phyloP scores from a whole-genome alignment of 2,797 vertebrate genomes.

The Rhynchotus rufescens region DNA sequence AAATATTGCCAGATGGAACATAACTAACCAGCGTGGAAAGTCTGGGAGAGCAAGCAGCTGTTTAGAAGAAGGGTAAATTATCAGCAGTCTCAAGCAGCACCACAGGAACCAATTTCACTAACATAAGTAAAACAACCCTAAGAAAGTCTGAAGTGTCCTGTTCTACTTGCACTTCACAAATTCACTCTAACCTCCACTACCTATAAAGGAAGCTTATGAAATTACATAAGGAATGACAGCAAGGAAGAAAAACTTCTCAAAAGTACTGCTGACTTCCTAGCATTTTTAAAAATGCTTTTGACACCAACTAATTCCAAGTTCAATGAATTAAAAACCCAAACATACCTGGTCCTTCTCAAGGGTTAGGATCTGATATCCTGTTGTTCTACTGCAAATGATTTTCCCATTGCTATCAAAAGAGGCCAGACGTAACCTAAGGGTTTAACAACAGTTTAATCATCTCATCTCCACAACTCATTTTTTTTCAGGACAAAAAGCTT shows the following conservation, averaged over 20 bases:
- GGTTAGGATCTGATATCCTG: slow-evolving; percentile 93
- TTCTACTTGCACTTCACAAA: neutral
- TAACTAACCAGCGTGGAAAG: neutral
- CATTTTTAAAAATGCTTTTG: neutral
- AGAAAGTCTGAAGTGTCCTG: neutral
- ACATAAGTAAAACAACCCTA: neutral
- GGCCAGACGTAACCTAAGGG: slow-evolving; percentile 89
- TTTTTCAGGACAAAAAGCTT: neutral
- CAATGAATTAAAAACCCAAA: neutral
- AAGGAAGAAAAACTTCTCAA: neutral
- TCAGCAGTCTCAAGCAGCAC: neutral
- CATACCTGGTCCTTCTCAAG: slow-evolving; percentile 97
- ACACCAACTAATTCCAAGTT: neutral
- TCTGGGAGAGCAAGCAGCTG: neutral
- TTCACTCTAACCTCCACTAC: neutral
- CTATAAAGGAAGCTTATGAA: neutral
- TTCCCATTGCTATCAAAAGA: slow-evolving; percentile 94
- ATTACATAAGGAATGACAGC: neutral
- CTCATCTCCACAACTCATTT: neutral
- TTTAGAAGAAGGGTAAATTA: neutral
- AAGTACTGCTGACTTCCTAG: neutral
- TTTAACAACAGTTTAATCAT: neutral
- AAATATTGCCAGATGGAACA: neutral
- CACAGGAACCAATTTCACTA: neutral
- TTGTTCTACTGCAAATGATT: slow-evolving; percentile 91